Base-by-base conservation (phyloP, 2,797 vertebrate species). In the Falco peregrinus region DNA sequence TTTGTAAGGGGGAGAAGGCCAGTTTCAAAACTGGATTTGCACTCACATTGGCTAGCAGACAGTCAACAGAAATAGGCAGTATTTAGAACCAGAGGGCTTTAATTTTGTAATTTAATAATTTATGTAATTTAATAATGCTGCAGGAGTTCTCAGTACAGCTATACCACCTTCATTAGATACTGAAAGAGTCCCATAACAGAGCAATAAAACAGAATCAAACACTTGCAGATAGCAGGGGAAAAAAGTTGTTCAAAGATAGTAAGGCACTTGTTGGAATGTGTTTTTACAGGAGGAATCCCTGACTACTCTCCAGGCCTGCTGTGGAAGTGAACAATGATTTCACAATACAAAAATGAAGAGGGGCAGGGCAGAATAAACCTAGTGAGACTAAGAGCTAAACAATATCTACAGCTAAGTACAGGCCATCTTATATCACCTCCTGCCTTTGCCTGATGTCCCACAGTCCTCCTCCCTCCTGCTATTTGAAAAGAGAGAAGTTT, bases 231-330 rank as follows among this genome's bases (percentile, higher is more conserved):
- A 67, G 35, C 60, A 53, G 35, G 26, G 31, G 5, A 1, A 8
- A 73, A 78, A 83, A 84, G 9, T 2, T 64, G 13, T 67, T 93
- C 39, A 73, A 87, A 94, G 35, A 87, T 54, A 90, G 41, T 28
- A 95, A 75, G 43, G 61, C 50, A 93, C 90, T 90, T 18, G 37
- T 37, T 37, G 37, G 37, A 37, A 37, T 37, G 24, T 78, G 28
- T 35, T 93, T 91, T 59, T 59, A 73, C 25, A 93, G 59, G 87
- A 92, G 67, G 69, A 95, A 91, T 69, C 57, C 26, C 19, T 92
- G 80, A 79, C 70, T 86, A 31, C 51, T 76, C 63, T 93, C 63
- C 50, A 93, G 94, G 86, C 12, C 70, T 51, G 28, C 50, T 84
- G 51, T 53, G 31, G 70, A 95, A 87, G 26, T 60, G 81, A 95